Base-by-base conservation (phyloP, 1,140 invertebrate species). In the Orius laevigatus region DNA sequence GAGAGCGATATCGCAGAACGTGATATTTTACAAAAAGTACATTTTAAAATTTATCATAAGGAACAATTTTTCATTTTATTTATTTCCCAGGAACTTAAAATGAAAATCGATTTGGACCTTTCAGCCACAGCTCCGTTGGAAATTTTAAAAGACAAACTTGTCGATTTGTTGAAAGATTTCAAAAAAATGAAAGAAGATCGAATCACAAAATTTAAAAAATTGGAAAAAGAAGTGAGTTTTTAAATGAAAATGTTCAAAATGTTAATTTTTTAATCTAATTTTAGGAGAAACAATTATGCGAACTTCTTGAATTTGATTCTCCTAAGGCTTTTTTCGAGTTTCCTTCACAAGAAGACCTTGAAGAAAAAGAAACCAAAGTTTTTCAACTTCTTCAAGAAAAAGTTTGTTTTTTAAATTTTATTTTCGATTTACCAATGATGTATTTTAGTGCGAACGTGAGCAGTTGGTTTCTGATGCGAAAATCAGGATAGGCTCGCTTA, bases 131-230 rank as follows among this genome's bases (percentile, higher is more conserved):
- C 25, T 25, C 25, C 25, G 3, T 25, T 25, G 25, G 25, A 25
- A 25, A 25, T 25, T 8, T 25, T 25, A 25, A 25, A 25, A 25
- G 25, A 25, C 3, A 25, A 25, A 25, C 25, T 49, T 38, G 48
- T 43, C 44, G 44, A 49, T 43, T 19, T 32, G 6, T 18, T 49
- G 2, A 2, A 20, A 35, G 40, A 18, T 14, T 44, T 32, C 31
- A 49, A 39, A 49, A 36, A 44, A 35, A 36, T 49, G 2, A 49
- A 49, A 49, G 32, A 49, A 49, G 40, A 49, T 5, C 48, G 48
- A 3, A 49, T 49, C 40, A 1, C 19, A 12, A 42, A 49, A 18
- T 41, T 49, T 18, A 8, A 44, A 32, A 44, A 6, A 20, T 19
- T 49, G 15, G 40, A 49, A 36, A 20, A 44, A 19, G 48, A 49